Conservation (phyloP, 2,888 invertebrate species). For the Belgica antarctica region DNA sequence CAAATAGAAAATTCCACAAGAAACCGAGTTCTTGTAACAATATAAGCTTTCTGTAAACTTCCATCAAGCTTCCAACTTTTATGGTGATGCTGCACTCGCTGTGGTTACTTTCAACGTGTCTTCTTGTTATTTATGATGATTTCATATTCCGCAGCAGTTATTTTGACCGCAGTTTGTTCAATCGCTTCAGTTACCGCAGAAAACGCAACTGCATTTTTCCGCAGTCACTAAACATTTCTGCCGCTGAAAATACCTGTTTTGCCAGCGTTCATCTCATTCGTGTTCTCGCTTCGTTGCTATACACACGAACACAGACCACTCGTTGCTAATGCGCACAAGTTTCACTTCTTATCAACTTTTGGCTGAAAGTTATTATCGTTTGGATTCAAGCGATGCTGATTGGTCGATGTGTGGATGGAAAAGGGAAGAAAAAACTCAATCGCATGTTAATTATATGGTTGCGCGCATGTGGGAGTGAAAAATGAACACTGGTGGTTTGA, state of each 20-base stretch:
- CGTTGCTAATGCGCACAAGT: constrained; percentile 8
- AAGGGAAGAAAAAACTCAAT: not conserved
- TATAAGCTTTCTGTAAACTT: not conserved
- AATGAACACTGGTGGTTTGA: constrained; percentile 1
- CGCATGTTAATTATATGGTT: not conserved
- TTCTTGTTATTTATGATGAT: not conserved
- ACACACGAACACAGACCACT: constrained; percentile 3
- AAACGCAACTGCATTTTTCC: constrained; percentile 17
- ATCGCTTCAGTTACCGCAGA: not conserved
- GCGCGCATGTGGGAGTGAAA: constrained; percentile 32
- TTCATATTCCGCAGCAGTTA: constrained; percentile 8
- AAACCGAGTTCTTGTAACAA: not conserved
- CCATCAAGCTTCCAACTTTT: not conserved
- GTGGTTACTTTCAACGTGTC: not conserved
- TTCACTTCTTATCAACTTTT: constrained; percentile 8
- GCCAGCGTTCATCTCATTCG: constrained; percentile 10
- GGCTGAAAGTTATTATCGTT: not conserved
- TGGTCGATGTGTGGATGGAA: not conserved
- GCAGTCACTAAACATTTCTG: not conserved
- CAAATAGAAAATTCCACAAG: not conserved
- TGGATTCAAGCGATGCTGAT: not conserved
- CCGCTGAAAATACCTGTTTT: not conserved
- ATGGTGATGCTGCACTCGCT: not conserved
- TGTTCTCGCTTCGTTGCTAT: constrained; percentile 23
- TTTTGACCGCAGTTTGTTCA: constrained; percentile 21